phyloP scores from a whole-genome alignment of 2,888 invertebrate genomes.

The Amphipoea oculea region DNA sequence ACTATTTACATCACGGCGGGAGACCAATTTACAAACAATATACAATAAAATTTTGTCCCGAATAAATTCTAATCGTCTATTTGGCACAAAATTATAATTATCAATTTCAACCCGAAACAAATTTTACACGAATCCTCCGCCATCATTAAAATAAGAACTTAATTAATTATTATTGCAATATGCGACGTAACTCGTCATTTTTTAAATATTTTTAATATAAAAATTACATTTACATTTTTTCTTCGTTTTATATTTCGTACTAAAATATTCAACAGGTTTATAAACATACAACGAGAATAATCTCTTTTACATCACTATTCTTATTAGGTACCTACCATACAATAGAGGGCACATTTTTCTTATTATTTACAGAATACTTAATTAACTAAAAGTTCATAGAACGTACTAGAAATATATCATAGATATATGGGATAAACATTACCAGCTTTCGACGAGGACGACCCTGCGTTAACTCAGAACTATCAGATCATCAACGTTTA shows the following conservation, averaged over 20 bases:
- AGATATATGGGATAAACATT: conserved; percentile 99
- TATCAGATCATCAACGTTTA: conserved; percentile 76
- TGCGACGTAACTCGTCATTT: conserved; percentile 76
- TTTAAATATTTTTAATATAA: conserved; percentile 69
- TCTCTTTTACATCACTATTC: conserved; percentile 74
- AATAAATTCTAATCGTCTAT: conserved; percentile 87
- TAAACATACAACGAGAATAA: conserved; percentile 70
- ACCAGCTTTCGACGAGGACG: conserved; percentile 90
- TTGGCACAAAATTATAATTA: conserved; percentile 87
- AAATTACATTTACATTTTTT: conserved; percentile 61
- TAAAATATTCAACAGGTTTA: conserved; percentile 66
- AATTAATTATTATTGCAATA: conserved; percentile 69
- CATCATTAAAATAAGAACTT: conserved; percentile 68
- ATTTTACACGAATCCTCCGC: conserved; percentile 61
- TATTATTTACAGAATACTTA: conserved; percentile 84
- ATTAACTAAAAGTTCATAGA: conserved; percentile 95
- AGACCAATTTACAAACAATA: conserved; percentile 71
- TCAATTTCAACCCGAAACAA: conserved; percentile 61
- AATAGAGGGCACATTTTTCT: conserved; percentile 61
- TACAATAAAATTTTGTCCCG: conserved; percentile 84
- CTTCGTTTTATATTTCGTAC: conserved; percentile 62
- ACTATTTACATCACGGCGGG: conserved; percentile 82
- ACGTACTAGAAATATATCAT: conserved; percentile 99
- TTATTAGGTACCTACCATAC: conserved; percentile 55
- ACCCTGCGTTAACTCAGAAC: conserved; percentile 68